These are phyloP conservation scores for Eumaeus atala DNA, from an alignment of 1,140 invertebrate genomes.

Conservation along the genomic window DNA sequence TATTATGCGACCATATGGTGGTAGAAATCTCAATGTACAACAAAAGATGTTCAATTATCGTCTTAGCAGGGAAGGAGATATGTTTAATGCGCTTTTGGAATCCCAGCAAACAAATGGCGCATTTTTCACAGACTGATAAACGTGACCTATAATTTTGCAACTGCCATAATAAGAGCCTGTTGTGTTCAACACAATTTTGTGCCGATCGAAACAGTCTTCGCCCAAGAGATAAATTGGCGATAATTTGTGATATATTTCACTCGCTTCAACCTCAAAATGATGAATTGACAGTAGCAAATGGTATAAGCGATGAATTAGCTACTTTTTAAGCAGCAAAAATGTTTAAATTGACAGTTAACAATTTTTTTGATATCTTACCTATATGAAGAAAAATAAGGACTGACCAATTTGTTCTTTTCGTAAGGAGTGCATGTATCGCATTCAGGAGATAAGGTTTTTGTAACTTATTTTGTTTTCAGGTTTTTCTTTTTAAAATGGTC, in stretches of 20 bases:
- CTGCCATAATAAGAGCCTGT: conserved; percentile 27
- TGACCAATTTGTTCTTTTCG: too few relatives aligned
- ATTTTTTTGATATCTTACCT: conserved; percentile 17
- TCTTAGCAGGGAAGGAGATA: conserved; percentile 40
- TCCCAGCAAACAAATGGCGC: conserved; percentile 33
- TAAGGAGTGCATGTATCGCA: too few relatives aligned
- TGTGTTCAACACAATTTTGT: conserved; percentile 29
- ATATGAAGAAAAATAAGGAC: too few relatives aligned
- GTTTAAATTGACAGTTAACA: conserved; percentile 26
- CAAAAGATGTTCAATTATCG: conserved; percentile 64
- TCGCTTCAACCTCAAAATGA: conserved; percentile 20
- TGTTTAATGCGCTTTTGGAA: conserved; percentile 42
- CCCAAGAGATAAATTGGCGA: conserved; percentile 23
- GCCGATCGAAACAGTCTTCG: conserved; percentile 18
- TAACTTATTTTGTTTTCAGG: too few relatives aligned
- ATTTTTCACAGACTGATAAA: conserved; percentile 31
- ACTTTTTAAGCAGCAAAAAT: conserved; percentile 25
- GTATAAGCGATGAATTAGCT: conserved; percentile 29
- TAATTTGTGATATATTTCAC: conserved; percentile 5
- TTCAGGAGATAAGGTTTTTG: too few relatives aligned
- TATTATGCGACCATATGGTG: conserved; percentile 64
- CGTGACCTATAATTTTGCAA: conserved; percentile 23
- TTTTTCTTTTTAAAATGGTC: too few relatives aligned
- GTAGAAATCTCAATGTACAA: conserved; percentile 33
- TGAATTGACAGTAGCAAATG: conserved; percentile 22